Conservation (phyloP, 1,140 invertebrate genomes). For the Akabosia matsudoensis region DNA sequence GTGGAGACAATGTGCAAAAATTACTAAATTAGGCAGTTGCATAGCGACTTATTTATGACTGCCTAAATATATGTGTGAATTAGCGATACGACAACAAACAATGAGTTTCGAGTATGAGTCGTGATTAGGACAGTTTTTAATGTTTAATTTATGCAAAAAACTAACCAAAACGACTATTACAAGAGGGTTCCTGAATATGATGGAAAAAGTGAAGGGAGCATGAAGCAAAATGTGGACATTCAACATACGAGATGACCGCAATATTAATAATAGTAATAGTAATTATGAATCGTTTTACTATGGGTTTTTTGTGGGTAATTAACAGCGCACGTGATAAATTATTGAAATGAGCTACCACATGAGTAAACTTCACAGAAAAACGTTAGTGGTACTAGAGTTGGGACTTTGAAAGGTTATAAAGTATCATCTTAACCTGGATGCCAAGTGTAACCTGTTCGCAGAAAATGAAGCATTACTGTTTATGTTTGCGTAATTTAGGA, state of each 20-base stretch:
- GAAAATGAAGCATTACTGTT: too few relatives aligned
- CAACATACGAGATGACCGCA: constrained; percentile 20
- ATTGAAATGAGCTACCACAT: too few relatives aligned
- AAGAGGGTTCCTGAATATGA: not conserved
- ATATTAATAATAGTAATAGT: not conserved
- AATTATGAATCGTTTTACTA: not conserved
- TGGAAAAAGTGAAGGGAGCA: constrained; percentile 12
- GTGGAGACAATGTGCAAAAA: not conserved
- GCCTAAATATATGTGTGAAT: not conserved
- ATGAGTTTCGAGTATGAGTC: not conserved
- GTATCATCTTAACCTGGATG: too few relatives aligned
- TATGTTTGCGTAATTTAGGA: too few relatives aligned
- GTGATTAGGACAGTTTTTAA: not conserved
- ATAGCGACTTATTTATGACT: not conserved
- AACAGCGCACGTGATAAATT: not conserved
- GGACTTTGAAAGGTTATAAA: too few relatives aligned
- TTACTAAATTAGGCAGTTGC: not conserved
- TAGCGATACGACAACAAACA: not conserved
- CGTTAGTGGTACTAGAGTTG: too few relatives aligned
- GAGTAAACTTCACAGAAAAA: too few relatives aligned
- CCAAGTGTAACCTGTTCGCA: too few relatives aligned
- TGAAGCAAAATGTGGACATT: not conserved
- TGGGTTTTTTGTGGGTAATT: not conserved
- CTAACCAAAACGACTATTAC: not conserved
- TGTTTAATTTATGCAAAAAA: constrained; percentile 17